Evolutionary conservation across 2,113 vertebrate species (phyloP).

Genomic region (Caracal caracal): DNA sequence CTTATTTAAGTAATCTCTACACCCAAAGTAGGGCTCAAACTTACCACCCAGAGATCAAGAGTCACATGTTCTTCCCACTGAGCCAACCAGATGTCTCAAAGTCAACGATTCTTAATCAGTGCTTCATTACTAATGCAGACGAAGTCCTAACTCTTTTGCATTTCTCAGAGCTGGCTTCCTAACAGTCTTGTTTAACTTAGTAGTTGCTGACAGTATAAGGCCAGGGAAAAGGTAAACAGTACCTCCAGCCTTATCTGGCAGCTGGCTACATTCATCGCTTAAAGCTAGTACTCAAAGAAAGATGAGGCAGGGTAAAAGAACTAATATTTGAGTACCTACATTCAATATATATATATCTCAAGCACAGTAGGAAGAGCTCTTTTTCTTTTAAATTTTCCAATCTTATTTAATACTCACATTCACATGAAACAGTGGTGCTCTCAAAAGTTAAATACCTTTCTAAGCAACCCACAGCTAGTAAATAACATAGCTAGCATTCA

Average conservation of each 20-base stretch:
- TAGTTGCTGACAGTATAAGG: background rate
- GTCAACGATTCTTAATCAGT: constrained; percentile 32
- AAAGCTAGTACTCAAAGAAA: constrained; percentile 1
- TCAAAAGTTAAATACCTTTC: background rate
- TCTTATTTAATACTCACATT: background rate
- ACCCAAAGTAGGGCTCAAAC: background rate
- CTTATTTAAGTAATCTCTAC: background rate
- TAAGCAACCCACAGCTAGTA: background rate
- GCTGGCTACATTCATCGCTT: background rate
- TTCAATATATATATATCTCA: background rate
- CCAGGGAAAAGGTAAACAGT: background rate
- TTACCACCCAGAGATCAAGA: background rate
- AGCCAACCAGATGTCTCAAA: background rate
- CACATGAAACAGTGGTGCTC: background rate
- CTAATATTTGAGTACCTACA: background rate
- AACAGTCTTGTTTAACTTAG: constrained; percentile 4
- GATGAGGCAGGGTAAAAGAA: background rate
- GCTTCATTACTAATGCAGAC: background rate
- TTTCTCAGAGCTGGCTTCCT: background rate
- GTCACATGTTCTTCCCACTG: background rate
- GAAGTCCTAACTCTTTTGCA: background rate
- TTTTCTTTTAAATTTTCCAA: constrained; percentile 5
- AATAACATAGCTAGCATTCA: background rate
- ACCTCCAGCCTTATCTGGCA: background rate
- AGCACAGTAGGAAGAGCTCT: background rate